Conservation (phyloP, 1,140 invertebrate genomes). For the Neotoxoptera formosana region DNA sequence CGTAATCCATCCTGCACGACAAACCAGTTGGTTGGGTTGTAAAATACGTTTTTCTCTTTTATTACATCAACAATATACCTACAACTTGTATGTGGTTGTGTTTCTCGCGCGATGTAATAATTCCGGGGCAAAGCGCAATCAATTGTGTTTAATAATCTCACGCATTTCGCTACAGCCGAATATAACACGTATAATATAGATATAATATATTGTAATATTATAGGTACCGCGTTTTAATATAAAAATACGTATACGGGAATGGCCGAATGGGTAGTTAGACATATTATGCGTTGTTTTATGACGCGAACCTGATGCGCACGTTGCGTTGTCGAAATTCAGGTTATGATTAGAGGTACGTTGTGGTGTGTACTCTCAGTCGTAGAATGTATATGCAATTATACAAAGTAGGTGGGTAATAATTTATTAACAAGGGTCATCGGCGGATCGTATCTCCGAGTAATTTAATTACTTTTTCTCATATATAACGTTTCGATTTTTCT, state of each 20-base stretch:
- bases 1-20: background rate
- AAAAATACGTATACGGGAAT: background rate
- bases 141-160: constrained; percentile 1
- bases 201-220: background rate
- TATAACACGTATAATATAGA: background rate
- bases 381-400: background rate
- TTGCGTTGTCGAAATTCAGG: background rate
- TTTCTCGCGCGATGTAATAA: background rate
- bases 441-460: background rate
- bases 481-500: background rate
- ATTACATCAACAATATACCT: background rate
- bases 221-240: background rate
- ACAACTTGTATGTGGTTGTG: background rate
- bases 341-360: background rate
- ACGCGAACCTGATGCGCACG: background rate
- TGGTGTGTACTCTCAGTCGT: background rate
- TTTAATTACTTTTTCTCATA: background rate
- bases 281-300: background rate
- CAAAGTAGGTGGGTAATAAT: constrained; percentile 1
- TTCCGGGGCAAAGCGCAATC: background rate
- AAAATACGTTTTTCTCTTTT: constrained; percentile 29
- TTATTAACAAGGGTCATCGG: background rate
- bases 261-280: background rate
- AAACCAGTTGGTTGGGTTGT: constrained; percentile 26
- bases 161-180: background rate